phyloP scores from a whole-genome alignment of 1,140 invertebrate genomes.

The Magallana gigas region DNA sequence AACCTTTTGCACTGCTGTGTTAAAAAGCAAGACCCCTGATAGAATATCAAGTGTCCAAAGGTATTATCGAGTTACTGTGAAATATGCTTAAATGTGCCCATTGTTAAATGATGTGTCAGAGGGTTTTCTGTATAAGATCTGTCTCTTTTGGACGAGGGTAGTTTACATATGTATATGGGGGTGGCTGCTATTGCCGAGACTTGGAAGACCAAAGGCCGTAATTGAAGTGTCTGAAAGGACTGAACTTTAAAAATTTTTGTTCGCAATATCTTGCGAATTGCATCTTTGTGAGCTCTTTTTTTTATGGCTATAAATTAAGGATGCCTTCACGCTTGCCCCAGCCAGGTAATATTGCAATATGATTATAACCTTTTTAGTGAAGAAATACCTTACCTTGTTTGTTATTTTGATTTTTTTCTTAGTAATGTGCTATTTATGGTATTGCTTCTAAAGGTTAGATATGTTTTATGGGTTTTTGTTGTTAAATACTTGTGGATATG shows the following conservation, averaged over 20 bases:
- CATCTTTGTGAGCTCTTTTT: too few species aligned
- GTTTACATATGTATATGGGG: too few species aligned
- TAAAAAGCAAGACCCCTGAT: not conserved
- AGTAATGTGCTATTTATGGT: too few species aligned
- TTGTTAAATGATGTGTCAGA: constrained; percentile 32
- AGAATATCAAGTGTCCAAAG: constrained; percentile 6
- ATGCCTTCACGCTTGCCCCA: constrained; percentile 10
- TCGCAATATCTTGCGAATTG: too few species aligned
- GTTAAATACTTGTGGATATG: too few species aligned
- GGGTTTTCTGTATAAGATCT: not conserved
- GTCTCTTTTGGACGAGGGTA: not conserved
- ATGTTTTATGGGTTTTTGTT: too few species aligned
- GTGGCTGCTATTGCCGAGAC: too few species aligned
- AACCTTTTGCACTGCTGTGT: constrained; percentile 10
- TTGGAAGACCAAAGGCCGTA: too few species aligned
- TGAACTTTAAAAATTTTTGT: too few species aligned
- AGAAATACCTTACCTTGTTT: not conserved
- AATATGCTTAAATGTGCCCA: not conserved
- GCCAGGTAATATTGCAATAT: not conserved
- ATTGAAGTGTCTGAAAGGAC: too few species aligned
- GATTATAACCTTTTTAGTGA: not conserved
- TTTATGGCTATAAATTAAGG: not conserved
- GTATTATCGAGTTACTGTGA: constrained; percentile 13
- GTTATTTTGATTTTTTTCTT: too few species aligned
- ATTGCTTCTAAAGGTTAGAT: too few species aligned